Conservation (phyloP, 64 coral and sea anemone genomes). For the Pocillopora damicornis region DNA sequence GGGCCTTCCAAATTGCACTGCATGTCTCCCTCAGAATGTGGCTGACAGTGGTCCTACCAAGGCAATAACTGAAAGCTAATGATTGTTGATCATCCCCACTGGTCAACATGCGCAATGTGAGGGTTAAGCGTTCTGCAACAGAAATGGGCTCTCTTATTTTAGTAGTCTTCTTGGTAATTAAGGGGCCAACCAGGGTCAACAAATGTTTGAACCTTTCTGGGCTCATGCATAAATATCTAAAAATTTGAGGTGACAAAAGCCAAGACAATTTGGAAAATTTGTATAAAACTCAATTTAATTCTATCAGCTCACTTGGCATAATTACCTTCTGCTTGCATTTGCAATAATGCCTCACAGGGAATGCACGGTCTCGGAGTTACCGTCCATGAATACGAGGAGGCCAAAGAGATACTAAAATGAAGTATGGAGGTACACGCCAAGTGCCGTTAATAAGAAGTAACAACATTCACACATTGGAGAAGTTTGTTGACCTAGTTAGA, state of each 20-base stretch:
- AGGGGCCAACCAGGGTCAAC: constrained; percentile 15
- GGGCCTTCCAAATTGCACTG: constrained; percentile 43
- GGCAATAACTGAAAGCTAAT: constrained; percentile 40
- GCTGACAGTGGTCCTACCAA: constrained; percentile 43
- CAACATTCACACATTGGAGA: constrained; percentile 39
- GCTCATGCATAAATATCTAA: background rate
- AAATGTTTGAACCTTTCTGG: background rate
- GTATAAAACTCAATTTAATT: background rate
- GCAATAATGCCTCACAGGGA: too few species aligned
- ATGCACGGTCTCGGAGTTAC: constrained; percentile 17
- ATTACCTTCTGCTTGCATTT: too few species aligned
- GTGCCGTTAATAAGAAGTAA: constrained; percentile 13
- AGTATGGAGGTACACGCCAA: background rate
- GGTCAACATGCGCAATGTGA: background rate
- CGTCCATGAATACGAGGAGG: constrained; percentile 39
- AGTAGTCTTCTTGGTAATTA: constrained; percentile 22
- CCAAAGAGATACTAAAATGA: constrained; percentile 13
- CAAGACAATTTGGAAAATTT: background rate
- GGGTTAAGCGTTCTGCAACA: constrained; percentile 29
- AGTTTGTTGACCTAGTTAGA: constrained; percentile 50
- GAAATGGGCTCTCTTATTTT: constrained; percentile 6
- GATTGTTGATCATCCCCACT: constrained; percentile 37
- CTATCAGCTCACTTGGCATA: too few species aligned
- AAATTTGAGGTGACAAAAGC: background rate
- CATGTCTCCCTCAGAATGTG: constrained; percentile 42